Conservation (phyloP, 2,113 vertebrate genomes). For the Atlantisia rogersi region DNA sequence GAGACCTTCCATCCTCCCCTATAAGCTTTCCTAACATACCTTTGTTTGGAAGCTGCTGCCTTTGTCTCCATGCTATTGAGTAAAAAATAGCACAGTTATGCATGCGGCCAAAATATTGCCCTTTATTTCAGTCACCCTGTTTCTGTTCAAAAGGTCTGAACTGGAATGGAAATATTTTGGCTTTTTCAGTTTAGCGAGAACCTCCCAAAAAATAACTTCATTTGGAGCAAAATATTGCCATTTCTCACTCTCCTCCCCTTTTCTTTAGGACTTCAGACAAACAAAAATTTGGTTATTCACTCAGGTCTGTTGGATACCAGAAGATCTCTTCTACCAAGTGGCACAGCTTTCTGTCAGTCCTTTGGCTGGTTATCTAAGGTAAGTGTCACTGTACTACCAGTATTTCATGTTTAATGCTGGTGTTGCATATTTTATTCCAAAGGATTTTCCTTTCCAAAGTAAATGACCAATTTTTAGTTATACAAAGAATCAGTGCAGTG, state of each 20-base stretch:
- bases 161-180: not conserved
- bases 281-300: not conserved
- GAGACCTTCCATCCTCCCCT: not conserved
- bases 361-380: constrained; percentile 26
- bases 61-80: not conserved
- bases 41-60: not conserved
- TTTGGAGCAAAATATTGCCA: not conserved
- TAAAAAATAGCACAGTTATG: not conserved
- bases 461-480: not conserved
- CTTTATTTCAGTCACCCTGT: not conserved
- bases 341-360: not conserved
- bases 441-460: constrained; percentile 3
- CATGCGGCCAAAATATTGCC: not conserved
- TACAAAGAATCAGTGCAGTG: not conserved
- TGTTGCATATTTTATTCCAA: not conserved
- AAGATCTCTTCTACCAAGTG: not conserved
- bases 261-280: not conserved
- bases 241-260: not conserved
- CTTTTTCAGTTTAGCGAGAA: not conserved
- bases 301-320: not conserved
- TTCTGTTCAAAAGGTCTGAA: not conserved
- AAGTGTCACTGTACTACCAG: not conserved
- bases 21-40: not conserved
- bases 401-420: not conserved
- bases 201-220: not conserved